A percentile compares a stretch with the other conserved stretches of the same genome.
Evolutionary conservation across 2,888 invertebrate species (phyloP).

Genomic region (Dasysyrphus tricinctus): DNA sequence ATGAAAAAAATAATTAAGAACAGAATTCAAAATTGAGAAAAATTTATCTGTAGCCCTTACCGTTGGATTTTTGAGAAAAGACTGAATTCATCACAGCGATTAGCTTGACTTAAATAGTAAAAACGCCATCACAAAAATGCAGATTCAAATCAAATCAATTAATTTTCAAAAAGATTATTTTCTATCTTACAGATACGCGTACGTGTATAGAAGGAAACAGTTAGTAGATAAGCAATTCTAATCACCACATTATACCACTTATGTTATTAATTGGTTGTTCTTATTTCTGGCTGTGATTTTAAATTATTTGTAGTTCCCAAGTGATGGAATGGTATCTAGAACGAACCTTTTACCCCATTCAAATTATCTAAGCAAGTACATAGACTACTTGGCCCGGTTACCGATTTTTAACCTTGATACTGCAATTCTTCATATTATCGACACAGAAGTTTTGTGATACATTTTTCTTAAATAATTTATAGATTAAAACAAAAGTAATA

Average conservation of each 20-base stretch:
- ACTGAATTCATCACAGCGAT: neutral
- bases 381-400: neutral
- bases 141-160: slow-evolving; percentile 34
- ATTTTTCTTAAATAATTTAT: no score
- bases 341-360: slow-evolving; percentile 8
- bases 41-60: neutral
- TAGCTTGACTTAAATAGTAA: slow-evolving; percentile 13
- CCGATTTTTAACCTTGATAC: neutral
- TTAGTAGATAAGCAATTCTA: slow-evolving; percentile 9
- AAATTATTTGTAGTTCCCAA: neutral
- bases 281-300: slow-evolving; percentile 10
- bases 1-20: neutral
- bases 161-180: slow-evolving; percentile 7
- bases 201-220: neutral
- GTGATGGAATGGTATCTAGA: slow-evolving; percentile 1
- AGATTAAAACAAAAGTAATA: no score
- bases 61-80: slow-evolving; percentile 6
- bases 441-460: no score
- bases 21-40: neutral
- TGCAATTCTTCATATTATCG: neutral
- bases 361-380: slow-evolving; percentile 9
- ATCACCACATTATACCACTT: slow-evolving; percentile 1
- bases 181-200: neutral
- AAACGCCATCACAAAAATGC: neutral
- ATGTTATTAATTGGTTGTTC: slow-evolving; percentile 4